Evolutionary conservation across 2,113 vertebrate species (phyloP).

Genomic region (human (Homo sapiens)): GRCh38 chr12:66088001-66088500

Average conservation of each 20-base stretch:
- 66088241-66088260: neutral
- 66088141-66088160: neutral
- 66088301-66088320: neutral
- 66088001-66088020: no score
- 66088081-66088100: neutral
- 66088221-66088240: neutral
- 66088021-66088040: no score
- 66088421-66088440: neutral
- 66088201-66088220: neutral
- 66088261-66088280: neutral
- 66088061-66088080: neutral
- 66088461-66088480: neutral
- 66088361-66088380: neutral
- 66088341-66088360: neutral
- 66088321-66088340: neutral
- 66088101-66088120: neutral
- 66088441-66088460: neutral
- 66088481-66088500: neutral
- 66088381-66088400: no score
- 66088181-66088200: neutral
- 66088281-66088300: neutral
- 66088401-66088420: neutral
- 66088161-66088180: neutral
- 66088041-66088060: no score
- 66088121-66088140: neutral